phyloP scores from a whole-genome alignment of 1,140 invertebrate species.

The Stegodyphus dumicola region DNA sequence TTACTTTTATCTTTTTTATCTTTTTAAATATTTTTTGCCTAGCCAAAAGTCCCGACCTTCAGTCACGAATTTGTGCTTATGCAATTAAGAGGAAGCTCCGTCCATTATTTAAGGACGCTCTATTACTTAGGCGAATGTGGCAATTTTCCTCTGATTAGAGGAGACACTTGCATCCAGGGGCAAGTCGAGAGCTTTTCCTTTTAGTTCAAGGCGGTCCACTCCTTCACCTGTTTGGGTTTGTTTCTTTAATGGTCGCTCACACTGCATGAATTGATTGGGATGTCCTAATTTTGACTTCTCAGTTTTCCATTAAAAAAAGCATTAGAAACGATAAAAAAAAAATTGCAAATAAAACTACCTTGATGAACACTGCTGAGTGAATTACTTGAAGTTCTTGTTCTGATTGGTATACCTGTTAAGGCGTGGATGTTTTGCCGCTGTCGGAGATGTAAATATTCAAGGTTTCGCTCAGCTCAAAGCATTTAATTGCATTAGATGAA shows the following conservation, averaged over 20 bases:
- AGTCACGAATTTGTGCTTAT: constrained; percentile 35
- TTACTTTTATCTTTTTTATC: not conserved
- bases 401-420: too few relatives aligned
- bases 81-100: constrained; percentile 50
- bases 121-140: constrained; percentile 10
- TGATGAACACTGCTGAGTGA: too few relatives aligned
- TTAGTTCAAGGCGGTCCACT: constrained; percentile 53
- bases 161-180: not conserved
- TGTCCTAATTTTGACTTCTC: not conserved
- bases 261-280: not conserved
- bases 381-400: too few relatives aligned
- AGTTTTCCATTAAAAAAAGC: not conserved
- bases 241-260: not conserved
- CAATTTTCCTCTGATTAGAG: constrained; percentile 7
- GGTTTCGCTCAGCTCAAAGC: too few relatives aligned
- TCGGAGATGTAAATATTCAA: too few relatives aligned
- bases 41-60: constrained; percentile 12
- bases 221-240: not conserved
- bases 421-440: too few relatives aligned
- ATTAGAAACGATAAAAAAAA: too few relatives aligned
- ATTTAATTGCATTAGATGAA: too few relatives aligned
- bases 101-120: constrained; percentile 19
- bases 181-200: constrained; percentile 17
- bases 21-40: not conserved
- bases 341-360: too few relatives aligned